These are phyloP conservation scores for Neosilurus mollespiculum DNA, from an alignment of 2,797 vertebrate genomes.

Conservation along the genomic window DNA sequence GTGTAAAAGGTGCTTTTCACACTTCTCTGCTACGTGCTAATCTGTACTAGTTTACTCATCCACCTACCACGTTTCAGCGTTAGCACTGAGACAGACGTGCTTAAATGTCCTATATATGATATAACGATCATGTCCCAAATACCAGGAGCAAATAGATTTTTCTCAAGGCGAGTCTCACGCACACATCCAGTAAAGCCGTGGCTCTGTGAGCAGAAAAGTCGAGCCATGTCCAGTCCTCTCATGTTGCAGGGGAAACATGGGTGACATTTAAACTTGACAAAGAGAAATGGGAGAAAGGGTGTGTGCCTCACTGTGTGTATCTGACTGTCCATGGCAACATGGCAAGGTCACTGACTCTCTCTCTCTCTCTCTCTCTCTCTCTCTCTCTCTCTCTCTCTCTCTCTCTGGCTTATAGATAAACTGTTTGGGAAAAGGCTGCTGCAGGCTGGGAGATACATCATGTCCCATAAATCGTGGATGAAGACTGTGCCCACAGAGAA, in stretches of 20 bases:
- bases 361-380: background rate
- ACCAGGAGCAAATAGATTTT: constrained; percentile 12
- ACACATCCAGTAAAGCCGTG: constrained; percentile 51
- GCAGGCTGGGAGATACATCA: constrained; percentile 94
- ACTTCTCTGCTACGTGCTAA: constrained; percentile 28
- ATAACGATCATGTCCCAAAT: constrained; percentile 19
- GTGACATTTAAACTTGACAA: constrained; percentile 69
- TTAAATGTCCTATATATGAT: constrained; percentile 29
- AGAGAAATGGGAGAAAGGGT: constrained; percentile 35
- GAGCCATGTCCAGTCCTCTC: constrained; percentile 54
- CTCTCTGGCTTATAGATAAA: constrained; percentile 78
- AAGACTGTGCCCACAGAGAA: constrained; percentile 98
- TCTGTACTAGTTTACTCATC: constrained; percentile 31
- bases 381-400: constrained; percentile 9
- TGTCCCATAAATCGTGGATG: constrained; percentile 99
- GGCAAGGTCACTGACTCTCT: constrained; percentile 39
- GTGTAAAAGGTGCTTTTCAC: constrained; percentile 34
- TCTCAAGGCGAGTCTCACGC: constrained; percentile 20
- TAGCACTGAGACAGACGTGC: constrained; percentile 8
- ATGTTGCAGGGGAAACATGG: constrained; percentile 59
- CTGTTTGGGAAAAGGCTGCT: constrained; percentile 94
- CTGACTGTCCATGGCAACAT: constrained; percentile 49
- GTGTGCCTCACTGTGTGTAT: constrained; percentile 35
- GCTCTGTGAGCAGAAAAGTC: constrained; percentile 53
- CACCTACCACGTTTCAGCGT: constrained; percentile 25